Base-by-base conservation (phyloP, 2,888 invertebrate species). In the Diploptera punctata region DNA sequence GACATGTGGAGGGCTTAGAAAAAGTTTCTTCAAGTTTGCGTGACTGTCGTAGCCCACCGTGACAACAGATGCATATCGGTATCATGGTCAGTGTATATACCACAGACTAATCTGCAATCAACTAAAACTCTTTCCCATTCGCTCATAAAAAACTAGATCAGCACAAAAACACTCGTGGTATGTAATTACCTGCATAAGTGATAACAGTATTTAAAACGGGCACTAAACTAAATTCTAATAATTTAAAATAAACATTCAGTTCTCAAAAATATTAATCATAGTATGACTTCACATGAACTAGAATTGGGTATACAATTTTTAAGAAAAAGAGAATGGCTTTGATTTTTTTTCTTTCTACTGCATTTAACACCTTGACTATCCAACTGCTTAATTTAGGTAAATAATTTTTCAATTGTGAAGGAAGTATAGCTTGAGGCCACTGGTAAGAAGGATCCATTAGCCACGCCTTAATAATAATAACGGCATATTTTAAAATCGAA, bases 51-150 rank as follows among this genome's bases (percentile, higher is more conserved):
- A 29, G 10, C 26, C 57, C 57, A 26, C 57, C 57, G n/a, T 57
- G 57, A 68, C 68, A 68, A 57, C 68, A 68, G 68, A 68, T 68
- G 68, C 57, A 57, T 68, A 68, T 68, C 68, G 68, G 24, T 9
- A 29, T 29, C 29, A 29, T 4, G n/a, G 57, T 16, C 57, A 57
- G 31, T 57, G 57, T 57, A 13, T 29, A 24, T 52, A 19, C 19
- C 52, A 52, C 9, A 16, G 29, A 57, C 29, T 57, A 29, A 57
- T 57, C 57, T 57, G 57, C 57, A 57, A 57, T 57, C 57, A 57
- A 57, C 26, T 5, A 7, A 57, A 57, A 57, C 52, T 24, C 52
- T 52, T 38, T 52, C n/a, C 52, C 52, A n/a, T 57, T 21, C 52
- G 19, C 13, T 21, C 52, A 24, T 52, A 52, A 57, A 24, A 57